Evolutionary conservation across 92 coral and sea anemone genomes (phyloP).

Genomic region (Meandrina meandrites): DNA sequence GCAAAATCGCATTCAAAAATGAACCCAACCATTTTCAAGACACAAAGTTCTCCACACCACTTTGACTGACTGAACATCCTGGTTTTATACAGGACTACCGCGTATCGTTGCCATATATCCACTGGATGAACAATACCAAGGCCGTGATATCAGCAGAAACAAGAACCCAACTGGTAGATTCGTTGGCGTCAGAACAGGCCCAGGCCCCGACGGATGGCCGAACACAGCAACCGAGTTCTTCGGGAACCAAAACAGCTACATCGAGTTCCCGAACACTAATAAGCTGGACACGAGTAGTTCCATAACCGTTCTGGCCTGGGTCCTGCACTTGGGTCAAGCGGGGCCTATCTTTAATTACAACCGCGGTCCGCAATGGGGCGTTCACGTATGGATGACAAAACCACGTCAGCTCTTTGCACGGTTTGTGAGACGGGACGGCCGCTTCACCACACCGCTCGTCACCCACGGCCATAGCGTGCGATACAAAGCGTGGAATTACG

Average conservation of each 20-base stretch:
- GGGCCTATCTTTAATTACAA: conserved; percentile 82
- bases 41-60: not conserved
- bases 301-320: conserved; percentile 79
- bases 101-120: conserved; percentile 70
- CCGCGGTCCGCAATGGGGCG: conserved; percentile 77
- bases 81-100: conserved; percentile 52
- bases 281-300: conserved; percentile 64
- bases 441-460: conserved; percentile 55
- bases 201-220: conserved; percentile 78
- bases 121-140: conserved; percentile 52
- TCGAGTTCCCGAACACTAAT: conserved; percentile 67
- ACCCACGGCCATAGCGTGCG: conserved; percentile 50
- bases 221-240: conserved; percentile 56
- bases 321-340: conserved; percentile 58
- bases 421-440: conserved; percentile 63
- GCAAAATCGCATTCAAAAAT: not conserved
- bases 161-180: conserved; percentile 66
- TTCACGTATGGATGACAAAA: conserved; percentile 76
- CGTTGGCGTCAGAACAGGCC: conserved; percentile 43
- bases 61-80: no score
- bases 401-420: conserved; percentile 59
- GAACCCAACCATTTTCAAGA: not conserved
- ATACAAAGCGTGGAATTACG: conserved; percentile 63
- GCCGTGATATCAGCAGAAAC: conserved; percentile 58
- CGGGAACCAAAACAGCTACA: conserved; percentile 70